A percentile compares a stretch with the other conserved stretches of the same genome.
These are phyloP conservation scores for Clarias batrachus DNA, from an alignment of 2,113 vertebrate species.

Conservation along the genomic window DNA sequence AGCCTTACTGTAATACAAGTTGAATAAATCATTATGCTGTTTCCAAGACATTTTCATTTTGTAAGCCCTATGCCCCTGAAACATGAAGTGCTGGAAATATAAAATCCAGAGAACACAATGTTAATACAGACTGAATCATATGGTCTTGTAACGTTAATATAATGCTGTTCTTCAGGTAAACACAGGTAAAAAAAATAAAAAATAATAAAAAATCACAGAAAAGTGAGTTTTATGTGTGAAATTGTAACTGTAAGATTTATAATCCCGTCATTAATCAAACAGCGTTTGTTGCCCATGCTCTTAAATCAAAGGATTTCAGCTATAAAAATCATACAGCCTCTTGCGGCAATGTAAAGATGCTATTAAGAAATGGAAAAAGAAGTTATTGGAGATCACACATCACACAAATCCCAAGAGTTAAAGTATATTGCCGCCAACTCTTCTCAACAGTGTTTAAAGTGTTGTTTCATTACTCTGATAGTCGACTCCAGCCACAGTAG, in stretches of 20 bases:
- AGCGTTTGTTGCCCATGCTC: background rate
- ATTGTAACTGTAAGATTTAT: background rate
- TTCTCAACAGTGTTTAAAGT: background rate
- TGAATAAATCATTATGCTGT: background rate
- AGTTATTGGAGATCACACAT: background rate
- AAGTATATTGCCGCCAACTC: background rate
- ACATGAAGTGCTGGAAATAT: background rate
- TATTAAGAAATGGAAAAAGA: background rate
- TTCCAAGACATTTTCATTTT: background rate
- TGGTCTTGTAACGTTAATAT: background rate
- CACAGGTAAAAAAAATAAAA: too few relatives aligned
- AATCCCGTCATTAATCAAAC: background rate
- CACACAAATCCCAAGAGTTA: constrained; percentile 1
- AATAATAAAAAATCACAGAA: background rate
- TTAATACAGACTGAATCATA: background rate
- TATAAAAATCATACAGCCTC: background rate
- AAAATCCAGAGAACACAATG: background rate
- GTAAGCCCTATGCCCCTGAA: background rate
- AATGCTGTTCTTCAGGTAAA: background rate
- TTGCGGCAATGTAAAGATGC: background rate
- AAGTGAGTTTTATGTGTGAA: background rate
- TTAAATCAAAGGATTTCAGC: background rate
- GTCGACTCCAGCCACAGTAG: background rate
- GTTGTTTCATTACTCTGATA: background rate
- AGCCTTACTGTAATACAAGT: background rate